phyloP scores from a whole-genome alignment of 2,113 vertebrate genomes.

The Nesoenas mayeri region DNA sequence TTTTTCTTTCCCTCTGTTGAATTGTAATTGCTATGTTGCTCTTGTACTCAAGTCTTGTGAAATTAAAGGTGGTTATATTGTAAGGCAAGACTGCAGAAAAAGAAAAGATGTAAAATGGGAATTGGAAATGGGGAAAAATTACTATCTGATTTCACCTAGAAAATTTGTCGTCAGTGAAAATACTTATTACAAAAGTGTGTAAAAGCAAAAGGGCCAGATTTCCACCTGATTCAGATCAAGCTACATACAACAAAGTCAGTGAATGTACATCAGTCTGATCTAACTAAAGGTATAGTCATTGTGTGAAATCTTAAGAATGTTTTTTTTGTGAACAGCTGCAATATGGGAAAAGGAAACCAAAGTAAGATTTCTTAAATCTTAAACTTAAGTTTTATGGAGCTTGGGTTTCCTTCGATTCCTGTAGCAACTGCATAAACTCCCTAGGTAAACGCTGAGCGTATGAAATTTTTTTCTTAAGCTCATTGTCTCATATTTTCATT shows the following conservation, averaged over 20 bases:
- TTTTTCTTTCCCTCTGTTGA: not conserved
- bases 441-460: not conserved
- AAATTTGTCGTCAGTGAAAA: not conserved
- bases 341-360: not conserved
- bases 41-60: not conserved
- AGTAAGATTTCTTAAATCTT: not conserved
- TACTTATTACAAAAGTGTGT: not conserved
- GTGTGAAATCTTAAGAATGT: not conserved
- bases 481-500: not conserved
- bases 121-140: not conserved
- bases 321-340: not conserved
- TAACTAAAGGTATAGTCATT: not conserved
- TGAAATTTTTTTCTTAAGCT: not conserved
- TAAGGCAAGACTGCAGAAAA: not conserved
- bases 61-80: not conserved
- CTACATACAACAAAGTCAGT: not conserved
- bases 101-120: not conserved
- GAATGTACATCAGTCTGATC: not conserved
- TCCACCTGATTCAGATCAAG: not conserved
- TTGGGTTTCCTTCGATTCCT: not conserved
- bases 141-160: not conserved
- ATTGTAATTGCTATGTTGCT: not conserved
- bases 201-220: not conserved
- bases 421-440: not conserved
- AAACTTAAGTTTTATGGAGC: not conserved